Base-by-base conservation (phyloP, 37 sponge, comb jelly and placozoan genomes). In the Haliclona indistincta region DNA sequence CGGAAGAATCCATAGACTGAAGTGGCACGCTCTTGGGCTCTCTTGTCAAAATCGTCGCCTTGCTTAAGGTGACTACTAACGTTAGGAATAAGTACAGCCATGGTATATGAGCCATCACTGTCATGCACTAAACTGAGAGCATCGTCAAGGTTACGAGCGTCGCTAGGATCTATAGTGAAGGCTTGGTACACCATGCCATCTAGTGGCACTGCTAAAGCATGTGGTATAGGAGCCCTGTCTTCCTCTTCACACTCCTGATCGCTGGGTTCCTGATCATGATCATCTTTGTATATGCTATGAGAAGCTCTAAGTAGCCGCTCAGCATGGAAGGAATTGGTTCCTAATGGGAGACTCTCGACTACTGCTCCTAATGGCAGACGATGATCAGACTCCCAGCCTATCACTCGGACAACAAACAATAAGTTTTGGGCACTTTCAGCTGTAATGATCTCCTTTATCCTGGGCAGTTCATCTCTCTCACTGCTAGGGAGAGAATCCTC, bases 101-200 rank as follows among this genome's bases (percentile, higher is more conserved):
- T 42, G 63, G 81, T 36, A 64, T 78, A 90, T 7, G 25, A 4
- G 15, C 35, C 66, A 5, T n/a, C 23, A 35, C 23, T 23, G 7
- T 25, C 58, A 40, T 68, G 67, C 6, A n/a, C 38, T 23, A 84
- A 29, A 32, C 85, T 73, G 20, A 89, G 20, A 11, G 90, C 90
- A 89, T 89, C 86, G 54, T 89, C 90, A 26, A 84, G 73, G 22
- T 77, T 70, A 3, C 26, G 32, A 6, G 90, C 81, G 40, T 47
- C 72, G 41, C 64, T 52, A 41, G 90, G 90, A 47, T 89, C 90
- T 64, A 89, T 89, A 36, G 86, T 89, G 45, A 89, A 81, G 15
- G 76, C 84, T 35, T 56, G 79, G 55, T 70, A 43, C 23, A 78
- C 52, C 3, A 75, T 29, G 2, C 23, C 22, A 5, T 30, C 13